Evolutionary conservation across 2,797 vertebrate species (phyloP), one percentile per base, ranked within the genome.

Genomic region (Sylvilagus floridanus): DNA sequence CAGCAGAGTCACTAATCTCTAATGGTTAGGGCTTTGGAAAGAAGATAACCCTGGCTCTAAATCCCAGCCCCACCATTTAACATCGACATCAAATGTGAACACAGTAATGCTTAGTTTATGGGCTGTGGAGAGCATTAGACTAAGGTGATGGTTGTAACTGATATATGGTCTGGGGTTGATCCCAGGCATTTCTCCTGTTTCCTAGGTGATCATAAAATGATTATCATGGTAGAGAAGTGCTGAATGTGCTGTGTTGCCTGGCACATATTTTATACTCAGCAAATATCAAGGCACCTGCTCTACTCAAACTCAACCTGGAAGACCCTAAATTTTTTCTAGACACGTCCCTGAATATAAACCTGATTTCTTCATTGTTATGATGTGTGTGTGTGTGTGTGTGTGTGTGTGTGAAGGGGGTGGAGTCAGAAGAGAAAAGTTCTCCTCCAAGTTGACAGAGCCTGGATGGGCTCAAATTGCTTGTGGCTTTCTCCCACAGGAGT

Each of bases 331-430:
- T 12, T 10, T 42, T 52, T n/a, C 50, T 62, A 71, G 52, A 35
- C 26, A 7, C 19, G 3, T 9, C 11, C 24, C 0, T 0, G 2
- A 71, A 37, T 5, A 12, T 4, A 4, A 62, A 79, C 10, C 71
- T 60, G 47, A 10, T 47, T 42, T 66, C 28, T 13, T 35, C 54
- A 71, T 84, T 13, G 26, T 63, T n/a, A 42, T 47, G 60, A 11
- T 32, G 12, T 17, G 42, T 7, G 19, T 21, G 7, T 47, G 42
- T 47, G 42, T 47, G 42, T 32, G 42, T 7, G 7, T 47, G 42
- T 47, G 42, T 47, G 42, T 47, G 42, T 47, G 42, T 47, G 42
- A 47, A 47, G 2, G 60, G 71, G 71, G 5, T 35, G 12, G 69
- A 54, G 42, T 52, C 12, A 37, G 19, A 60, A 72, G 73, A 32